Base-by-base conservation (phyloP, 30 jellyfish, hydroid and myxozoan species). In the Hydractinia symbiolongicarpus region DNA sequence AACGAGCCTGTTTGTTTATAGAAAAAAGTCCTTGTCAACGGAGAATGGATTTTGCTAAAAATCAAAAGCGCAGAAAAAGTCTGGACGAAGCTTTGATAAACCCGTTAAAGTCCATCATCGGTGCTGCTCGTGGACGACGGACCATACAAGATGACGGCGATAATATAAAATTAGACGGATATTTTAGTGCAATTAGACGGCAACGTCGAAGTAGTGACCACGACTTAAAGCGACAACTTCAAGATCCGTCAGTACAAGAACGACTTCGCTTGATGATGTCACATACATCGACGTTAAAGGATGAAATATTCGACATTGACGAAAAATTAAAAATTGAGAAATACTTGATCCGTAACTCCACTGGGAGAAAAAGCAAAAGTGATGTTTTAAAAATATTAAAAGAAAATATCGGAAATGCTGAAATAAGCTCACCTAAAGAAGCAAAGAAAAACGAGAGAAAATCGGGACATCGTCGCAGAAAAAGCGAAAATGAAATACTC, bases 111-210 rank as follows among this genome's bases (percentile, higher is more conserved):
- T 64, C 74, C 17, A n/a, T 64, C 9, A 64, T 64, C 1, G 74
- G 74, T n/a, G 40, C 40, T 6, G 74, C 74, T 64, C 74, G 74
- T 64, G 44, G 44, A 30, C 19, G 52, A 51, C 40, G 52, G 1
- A 64, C 74, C 74, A 1, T 7, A 64, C 74, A 64, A 64, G 74
- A 51, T 6, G 74, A 64, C 74, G 74, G 40, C 19, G 74, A 30
- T 30, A 30, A 30, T 30, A 30, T 30, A 30, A 30, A 64, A 64
- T 6, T 51, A 6, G 74, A 64, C 17, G 17, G 74, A 7, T 51
- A 64, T n/a, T 64, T 64, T 51, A 64, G 0, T 13, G 40, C 19
- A 64, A 30, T 30, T 30, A 13, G 74, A 7, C 9, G 16, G 16
- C 40, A 13, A 7, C 74, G 74, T 7, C 74, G 8, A 7, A 64